Percentiles rank a stretch among this genome's conserved stretches.
These are phyloP conservation scores for Diarsia brunnea DNA, from an alignment of 2,888 invertebrate genomes.

Conservation along the genomic window DNA sequence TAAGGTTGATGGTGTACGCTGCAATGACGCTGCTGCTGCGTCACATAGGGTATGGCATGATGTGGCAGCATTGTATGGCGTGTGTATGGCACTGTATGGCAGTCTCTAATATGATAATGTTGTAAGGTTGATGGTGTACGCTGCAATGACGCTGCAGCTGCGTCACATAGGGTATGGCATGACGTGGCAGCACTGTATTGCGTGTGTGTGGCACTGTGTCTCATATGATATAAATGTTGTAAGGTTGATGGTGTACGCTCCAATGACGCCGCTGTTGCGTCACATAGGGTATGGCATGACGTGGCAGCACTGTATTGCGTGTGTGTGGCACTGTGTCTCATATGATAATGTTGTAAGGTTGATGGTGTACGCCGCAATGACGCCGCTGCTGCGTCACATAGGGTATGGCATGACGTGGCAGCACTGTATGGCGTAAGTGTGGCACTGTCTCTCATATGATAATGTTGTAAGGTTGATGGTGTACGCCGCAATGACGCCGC, in stretches of 20 bases:
- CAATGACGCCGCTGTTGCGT: conserved; percentile 78
- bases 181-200: too few species aligned
- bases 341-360: conserved; percentile 65
- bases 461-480: conserved; percentile 77
- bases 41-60: too few species aligned
- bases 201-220: too few species aligned
- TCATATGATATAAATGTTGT: not conserved
- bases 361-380: conserved; percentile 85
- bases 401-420: conserved; percentile 91
- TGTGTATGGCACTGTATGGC: too few species aligned
- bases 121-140: too few species aligned
- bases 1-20: too few species aligned
- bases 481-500: conserved; percentile 87
- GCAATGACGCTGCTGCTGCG: too few species aligned
- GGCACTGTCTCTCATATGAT: conserved; percentile 79
- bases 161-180: too few species aligned
- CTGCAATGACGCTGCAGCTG: too few species aligned
- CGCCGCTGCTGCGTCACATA: conserved; percentile 79
- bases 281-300: conserved; percentile 90
- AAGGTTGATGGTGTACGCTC: conserved; percentile 84
- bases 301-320: conserved; percentile 90
- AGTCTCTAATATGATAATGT: too few species aligned
- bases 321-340: conserved; percentile 66
- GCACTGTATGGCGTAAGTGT: conserved; percentile 88
- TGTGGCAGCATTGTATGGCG: too few species aligned